Conservation (phyloP, 2,113 vertebrate species). For the Panthera leo region DNA sequence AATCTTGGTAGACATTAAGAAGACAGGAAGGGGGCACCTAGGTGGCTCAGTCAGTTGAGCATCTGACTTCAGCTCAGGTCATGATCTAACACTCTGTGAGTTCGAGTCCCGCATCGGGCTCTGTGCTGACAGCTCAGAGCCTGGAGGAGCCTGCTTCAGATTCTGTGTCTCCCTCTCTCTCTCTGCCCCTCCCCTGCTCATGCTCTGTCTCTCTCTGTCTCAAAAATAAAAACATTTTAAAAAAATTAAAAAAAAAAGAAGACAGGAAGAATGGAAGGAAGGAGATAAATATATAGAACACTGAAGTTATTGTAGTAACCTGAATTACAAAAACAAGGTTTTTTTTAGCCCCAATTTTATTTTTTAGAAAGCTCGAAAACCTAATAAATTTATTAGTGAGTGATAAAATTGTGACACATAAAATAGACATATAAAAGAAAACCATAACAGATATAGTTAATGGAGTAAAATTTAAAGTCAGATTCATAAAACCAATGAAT, state of each 20-base stretch:
- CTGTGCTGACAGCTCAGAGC: no score
- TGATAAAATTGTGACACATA: constrained; percentile 20
- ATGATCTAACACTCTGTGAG: no score
- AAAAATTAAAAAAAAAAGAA: no score
- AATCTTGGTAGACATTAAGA: neutral
- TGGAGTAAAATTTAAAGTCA: constrained; percentile 36
- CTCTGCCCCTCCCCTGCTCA: no score
- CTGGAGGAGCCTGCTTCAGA: no score
- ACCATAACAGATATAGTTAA: constrained; percentile 35
- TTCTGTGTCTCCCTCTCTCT: no score
- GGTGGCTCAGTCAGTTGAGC: no score
- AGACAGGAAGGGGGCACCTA: neutral
- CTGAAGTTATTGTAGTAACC: neutral
- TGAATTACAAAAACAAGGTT: neutral
- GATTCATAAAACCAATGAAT: constrained; percentile 36
- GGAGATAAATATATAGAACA: neutral
- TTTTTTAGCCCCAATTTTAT: constrained; percentile 8
- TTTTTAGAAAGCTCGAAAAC: constrained; percentile 34
- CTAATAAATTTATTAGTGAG: constrained; percentile 26
- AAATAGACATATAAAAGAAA: constrained; percentile 56
- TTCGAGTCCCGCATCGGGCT: no score
- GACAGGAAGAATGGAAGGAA: neutral
- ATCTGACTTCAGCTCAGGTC: no score
- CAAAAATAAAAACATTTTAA: no score
- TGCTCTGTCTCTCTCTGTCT: no score